These are phyloP conservation scores for Phalloptychus januarius DNA, from an alignment of 2,797 vertebrate genomes.

Conservation along the genomic window DNA sequence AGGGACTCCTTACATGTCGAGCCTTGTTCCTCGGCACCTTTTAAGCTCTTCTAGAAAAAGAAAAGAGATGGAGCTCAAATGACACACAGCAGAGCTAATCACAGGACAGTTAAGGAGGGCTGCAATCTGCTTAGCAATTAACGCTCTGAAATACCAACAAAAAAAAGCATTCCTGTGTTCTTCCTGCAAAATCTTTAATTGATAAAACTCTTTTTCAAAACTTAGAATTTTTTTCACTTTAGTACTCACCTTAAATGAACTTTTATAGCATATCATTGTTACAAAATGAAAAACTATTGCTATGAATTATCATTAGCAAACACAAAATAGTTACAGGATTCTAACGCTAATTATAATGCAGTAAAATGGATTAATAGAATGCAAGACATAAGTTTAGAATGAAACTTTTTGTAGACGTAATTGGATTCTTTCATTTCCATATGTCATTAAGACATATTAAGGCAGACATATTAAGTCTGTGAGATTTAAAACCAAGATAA, in stretches of 20 bases:
- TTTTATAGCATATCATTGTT: not conserved
- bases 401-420: not conserved
- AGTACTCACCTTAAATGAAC: not conserved
- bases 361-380: not conserved
- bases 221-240: no score
- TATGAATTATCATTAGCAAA: not conserved
- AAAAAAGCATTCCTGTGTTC: not conserved
- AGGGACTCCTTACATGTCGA: conserved; percentile 74
- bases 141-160: conserved; percentile 8
- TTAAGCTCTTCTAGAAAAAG: conserved; percentile 50
- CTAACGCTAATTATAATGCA: not conserved
- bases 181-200: conserved; percentile 31
- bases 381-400: not conserved
- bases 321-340: no score
- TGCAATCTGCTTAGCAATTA: conserved; percentile 22
- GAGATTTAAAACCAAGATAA: not conserved
- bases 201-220: not conserved
- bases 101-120: conserved; percentile 41
- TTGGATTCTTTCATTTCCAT: not conserved
- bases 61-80: conserved; percentile 55
- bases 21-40: conserved; percentile 64
- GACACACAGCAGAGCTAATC: conserved; percentile 47
- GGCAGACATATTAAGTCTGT: no score
- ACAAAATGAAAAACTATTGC: not conserved
- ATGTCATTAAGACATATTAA: no score